Evolutionary conservation across 2,797 vertebrate genomes (phyloP), one percentile per base, ranked within the genome.

Genomic region (Alosa sapidissima): DNA sequence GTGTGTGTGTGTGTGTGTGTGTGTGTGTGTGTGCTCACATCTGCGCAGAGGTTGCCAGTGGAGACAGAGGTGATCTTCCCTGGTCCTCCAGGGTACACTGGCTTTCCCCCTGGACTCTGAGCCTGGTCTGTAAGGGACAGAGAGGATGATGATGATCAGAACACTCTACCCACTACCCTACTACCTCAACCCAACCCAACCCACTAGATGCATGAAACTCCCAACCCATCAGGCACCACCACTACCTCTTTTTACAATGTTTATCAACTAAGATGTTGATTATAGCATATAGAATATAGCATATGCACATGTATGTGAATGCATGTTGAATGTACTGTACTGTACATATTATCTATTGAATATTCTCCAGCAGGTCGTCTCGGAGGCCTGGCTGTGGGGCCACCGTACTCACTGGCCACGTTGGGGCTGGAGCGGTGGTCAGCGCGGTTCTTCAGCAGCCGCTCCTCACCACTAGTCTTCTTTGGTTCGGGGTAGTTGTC

Each of bases 371-470:
- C 14, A 5, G 36, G 54, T 3, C 1, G 41, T 41, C 2, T 49
- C 3, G 6, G 49, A 51, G 49, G 49, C 49, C 49, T 51, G 8
- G 1, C 21, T 10, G 7, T 62, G n/a, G 58, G n/a, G 24, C 65
- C 72, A 14, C 3, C 0, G 11, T 65, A 83, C 98, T 96, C 95
- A 99, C 98, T 99, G 92, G 98, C 98, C 83, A 99, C 98, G 82
- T 99, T 99, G 90, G 98, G 98, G 92, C 98, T 99, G 90, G 98
- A 99, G 52, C 98, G 97, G 91, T 99, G 98, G 89, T 99, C 97
- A 0, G 95, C 96, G 45, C 98, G 93, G 91, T 99, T 98, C 93
- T 98, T 99, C 88, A 97, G 95, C 45, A 99, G 92, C 49, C 98
- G 94, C 0, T 99, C 98, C 36, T 99, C 98, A 0, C 96, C 93